Conservation (phyloP, 2,797 vertebrate species). For the Melanotaenia trifasciata region DNA sequence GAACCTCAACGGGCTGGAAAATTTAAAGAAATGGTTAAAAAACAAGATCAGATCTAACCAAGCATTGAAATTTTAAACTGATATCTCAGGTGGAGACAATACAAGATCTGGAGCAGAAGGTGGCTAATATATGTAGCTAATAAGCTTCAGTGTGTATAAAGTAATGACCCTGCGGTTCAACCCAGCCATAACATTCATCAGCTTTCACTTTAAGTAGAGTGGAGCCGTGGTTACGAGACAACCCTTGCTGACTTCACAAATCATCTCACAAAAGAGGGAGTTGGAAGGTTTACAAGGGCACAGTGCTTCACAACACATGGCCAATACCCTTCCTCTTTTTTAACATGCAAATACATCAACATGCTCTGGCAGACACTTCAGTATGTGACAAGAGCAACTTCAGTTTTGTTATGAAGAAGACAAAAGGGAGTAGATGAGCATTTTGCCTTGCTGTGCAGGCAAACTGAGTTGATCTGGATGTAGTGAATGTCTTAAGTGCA, state of each 20-base stretch:
- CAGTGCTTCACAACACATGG: conserved; percentile 21
- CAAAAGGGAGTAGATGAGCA: background rate
- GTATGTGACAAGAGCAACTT: background rate
- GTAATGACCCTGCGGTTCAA: conserved; percentile 21
- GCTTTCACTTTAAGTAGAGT: conserved; percentile 11
- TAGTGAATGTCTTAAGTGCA: conserved; percentile 2
- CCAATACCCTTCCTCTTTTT: conserved; percentile 23
- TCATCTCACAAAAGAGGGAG: background rate
- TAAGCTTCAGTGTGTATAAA: conserved; percentile 15
- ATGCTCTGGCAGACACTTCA: conserved; percentile 22
- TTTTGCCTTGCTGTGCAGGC: background rate
- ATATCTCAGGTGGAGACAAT: no score
- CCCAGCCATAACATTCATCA: conserved; percentile 30
- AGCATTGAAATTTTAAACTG: no score
- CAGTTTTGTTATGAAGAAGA: background rate
- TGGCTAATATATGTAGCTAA: background rate
- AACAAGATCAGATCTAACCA: no score
- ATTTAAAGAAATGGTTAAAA: no score
- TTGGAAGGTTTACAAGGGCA: conserved; percentile 53
- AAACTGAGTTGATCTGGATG: background rate
- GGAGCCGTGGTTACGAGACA: background rate
- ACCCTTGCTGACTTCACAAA: background rate
- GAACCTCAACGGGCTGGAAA: no score
- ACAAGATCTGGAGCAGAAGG: no score
- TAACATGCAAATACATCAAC: conserved; percentile 34